phyloP scores from a whole-genome alignment of 2,797 vertebrate genomes.

The Percopsis omiscomaycus region DNA sequence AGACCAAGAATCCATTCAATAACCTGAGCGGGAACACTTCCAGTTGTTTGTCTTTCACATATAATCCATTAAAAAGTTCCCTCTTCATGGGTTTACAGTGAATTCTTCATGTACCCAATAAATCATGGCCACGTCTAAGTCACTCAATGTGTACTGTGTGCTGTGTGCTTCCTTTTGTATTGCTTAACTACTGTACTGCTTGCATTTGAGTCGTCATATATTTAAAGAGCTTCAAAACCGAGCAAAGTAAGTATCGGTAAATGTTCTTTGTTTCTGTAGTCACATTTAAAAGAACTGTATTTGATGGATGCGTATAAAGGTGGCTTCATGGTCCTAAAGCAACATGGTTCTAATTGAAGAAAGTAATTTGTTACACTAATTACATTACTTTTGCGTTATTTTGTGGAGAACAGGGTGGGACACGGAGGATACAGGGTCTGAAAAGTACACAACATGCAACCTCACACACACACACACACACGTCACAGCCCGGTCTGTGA shows the following conservation, averaged over 20 bases:
- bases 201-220: slow-evolving; percentile 34
- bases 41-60: slow-evolving; percentile 73
- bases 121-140: slow-evolving; percentile 61
- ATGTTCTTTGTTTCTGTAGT: background rate
- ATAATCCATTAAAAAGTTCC: slow-evolving; percentile 77
- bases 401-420: too few relatives aligned
- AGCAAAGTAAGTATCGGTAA: too few relatives aligned
- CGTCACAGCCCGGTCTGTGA: too few relatives aligned
- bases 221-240: background rate
- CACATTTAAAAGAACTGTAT: too few relatives aligned
- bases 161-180: slow-evolving; percentile 42
- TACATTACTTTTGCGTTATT: slow-evolving; percentile 15
- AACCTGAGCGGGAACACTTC: slow-evolving; percentile 67
- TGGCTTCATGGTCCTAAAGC: slow-evolving; percentile 30
- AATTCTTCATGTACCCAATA: slow-evolving; percentile 65
- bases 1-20: slow-evolving; percentile 62
- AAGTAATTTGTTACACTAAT: slow-evolving; percentile 17
- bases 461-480: background rate
- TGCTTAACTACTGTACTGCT: slow-evolving; percentile 31
- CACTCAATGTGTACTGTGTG: slow-evolving; percentile 43
- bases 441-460: background rate
- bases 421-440: background rate
- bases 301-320: slow-evolving; percentile 25
- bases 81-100: slow-evolving; percentile 69
- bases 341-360: slow-evolving; percentile 48